phyloP scores from a whole-genome alignment of 1,140 invertebrate species.

The Bombus affinis region DNA sequence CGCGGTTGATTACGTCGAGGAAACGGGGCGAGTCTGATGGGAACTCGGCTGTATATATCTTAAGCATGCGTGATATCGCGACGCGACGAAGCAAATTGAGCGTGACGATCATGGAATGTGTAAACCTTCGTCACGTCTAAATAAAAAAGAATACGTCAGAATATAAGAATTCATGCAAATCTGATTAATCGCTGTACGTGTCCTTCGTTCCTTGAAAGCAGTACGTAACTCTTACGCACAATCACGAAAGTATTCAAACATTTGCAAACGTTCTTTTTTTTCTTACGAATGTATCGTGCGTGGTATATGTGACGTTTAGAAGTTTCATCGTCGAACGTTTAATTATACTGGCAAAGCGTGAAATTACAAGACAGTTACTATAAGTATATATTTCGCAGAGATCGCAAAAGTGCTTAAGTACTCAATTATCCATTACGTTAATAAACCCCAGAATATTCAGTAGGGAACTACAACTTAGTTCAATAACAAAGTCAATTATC shows the following conservation, averaged over 20 bases:
- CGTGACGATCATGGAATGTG: neutral
- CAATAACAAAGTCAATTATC: too few species aligned
- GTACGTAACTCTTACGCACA: neutral
- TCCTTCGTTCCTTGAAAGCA: neutral
- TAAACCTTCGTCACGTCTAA: neutral
- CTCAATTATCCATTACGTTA: too few species aligned
- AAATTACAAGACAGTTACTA: too few species aligned
- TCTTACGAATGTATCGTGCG: rapidly evolving
- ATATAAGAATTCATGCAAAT: neutral
- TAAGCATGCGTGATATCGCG: neutral
- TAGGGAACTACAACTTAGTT: too few species aligned
- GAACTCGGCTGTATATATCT: neutral
- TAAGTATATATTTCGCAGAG: too few species aligned
- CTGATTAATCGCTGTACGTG: neutral
- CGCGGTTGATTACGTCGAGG: neutral
- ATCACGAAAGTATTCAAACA: neutral
- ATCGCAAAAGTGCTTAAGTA: too few species aligned
- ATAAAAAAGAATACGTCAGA: neutral
- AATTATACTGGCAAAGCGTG: too few species aligned
- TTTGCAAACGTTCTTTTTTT: neutral
- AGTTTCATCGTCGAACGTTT: neutral
- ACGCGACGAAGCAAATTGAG: neutral
- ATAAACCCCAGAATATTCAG: too few species aligned
- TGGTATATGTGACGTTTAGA: neutral
- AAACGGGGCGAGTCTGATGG: neutral